phyloP scores from a whole-genome alignment of 2,888 invertebrate species.

The Andrena camellia region DNA sequence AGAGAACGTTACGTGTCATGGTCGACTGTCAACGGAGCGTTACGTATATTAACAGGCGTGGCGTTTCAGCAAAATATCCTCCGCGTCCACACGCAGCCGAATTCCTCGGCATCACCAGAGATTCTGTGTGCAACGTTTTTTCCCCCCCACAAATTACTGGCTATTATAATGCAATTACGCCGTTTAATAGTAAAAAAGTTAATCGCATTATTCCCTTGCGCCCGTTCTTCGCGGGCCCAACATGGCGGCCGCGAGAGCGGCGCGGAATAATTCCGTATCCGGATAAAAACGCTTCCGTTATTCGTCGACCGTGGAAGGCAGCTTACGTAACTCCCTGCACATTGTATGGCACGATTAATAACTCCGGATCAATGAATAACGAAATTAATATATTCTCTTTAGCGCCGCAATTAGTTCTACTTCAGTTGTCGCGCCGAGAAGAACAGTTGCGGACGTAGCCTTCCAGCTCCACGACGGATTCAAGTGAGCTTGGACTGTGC shows the following conservation, averaged over 20 bases:
- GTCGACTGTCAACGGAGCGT: slow-evolving; percentile 44
- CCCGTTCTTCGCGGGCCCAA: neutral
- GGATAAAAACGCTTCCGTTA: slow-evolving; percentile 57
- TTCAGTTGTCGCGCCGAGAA: slow-evolving; percentile 46
- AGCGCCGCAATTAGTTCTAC: slow-evolving; percentile 66
- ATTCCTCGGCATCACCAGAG: neutral
- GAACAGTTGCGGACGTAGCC: slow-evolving; percentile 30
- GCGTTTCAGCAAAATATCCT: slow-evolving; percentile 24
- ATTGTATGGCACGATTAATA: slow-evolving; percentile 54
- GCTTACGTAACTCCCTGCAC: slow-evolving; percentile 41
- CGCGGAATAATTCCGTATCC: slow-evolving; percentile 14
- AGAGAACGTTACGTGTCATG: slow-evolving; percentile 50
- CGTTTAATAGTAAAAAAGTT: neutral
- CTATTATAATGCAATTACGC: neutral
- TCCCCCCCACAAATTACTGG: neutral
- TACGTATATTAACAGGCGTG: slow-evolving; percentile 6
- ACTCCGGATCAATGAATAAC: slow-evolving; percentile 61
- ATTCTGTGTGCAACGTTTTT: neutral
- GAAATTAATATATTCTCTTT: slow-evolving; percentile 53
- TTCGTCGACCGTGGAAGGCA: slow-evolving; percentile 58
- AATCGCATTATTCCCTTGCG: neutral
- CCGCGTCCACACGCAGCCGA: neutral
- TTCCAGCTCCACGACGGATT: slow-evolving; percentile 24
- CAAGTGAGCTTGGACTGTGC: neutral
- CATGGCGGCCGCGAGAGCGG: neutral